Evolutionary conservation across 1,140 invertebrate species (phyloP), one percentile per base, ranked within the genome.

Genomic region (Brachionus rubens): DNA sequence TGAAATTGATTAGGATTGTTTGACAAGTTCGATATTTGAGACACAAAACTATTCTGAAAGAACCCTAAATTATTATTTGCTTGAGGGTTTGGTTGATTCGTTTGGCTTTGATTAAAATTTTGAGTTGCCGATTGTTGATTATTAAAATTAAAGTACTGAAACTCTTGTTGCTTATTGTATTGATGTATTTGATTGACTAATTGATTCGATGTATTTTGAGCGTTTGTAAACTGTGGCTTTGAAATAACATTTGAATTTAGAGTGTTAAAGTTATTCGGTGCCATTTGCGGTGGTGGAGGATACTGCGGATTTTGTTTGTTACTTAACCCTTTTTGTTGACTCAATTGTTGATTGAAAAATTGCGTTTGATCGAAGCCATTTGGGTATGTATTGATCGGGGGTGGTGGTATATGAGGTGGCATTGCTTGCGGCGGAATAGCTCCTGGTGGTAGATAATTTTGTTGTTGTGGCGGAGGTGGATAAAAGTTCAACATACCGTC

Each of bases 41-140:
- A 65, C 36, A 43, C 43, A 40, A 65, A 46, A 46, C 14, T 46
- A 46, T 46, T 46, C n/a, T 46, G 43, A 46, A 46, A 65, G 43
- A 65, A 65, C 14, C 33, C 36, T n/a, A 43, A 24, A 41, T 65
- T 65, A 14, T 28, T 33, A 59, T 59, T 65, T 24, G 59, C 2
- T 46, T 36, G 9, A 14, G 40, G 36, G 10, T 9, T 46, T 14
- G 59, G 7, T 28, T 65, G 54, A 21, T 21, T 59, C 26, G 14
- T 33, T 33, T 33, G 30, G 28, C 1, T 9, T 19, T 33, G 54
- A 14, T 14, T 19, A 28, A 54, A 54, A 28, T 2, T 54, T 54
- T 54, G 52, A 28, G 1, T 12, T 26, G 50, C 10, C 50, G 19
- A 1, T 10, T 26, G 24, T 26, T 54, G 50, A 26, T 28, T 28